phyloP scores from a whole-genome alignment of 2,888 invertebrate genomes.

The Tetramorium bicarinatum region DNA sequence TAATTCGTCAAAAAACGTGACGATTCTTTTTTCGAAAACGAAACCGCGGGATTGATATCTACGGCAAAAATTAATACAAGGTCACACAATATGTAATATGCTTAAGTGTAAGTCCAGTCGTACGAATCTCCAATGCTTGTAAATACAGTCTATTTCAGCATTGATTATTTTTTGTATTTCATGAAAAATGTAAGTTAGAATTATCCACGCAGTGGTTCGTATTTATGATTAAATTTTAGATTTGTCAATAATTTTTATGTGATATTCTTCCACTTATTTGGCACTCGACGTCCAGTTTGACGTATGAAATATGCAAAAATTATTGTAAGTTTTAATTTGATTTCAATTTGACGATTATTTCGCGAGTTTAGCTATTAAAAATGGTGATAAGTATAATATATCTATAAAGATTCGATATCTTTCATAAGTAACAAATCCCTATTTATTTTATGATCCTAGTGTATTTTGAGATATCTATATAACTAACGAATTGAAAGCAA shows the following conservation, averaged over 20 bases:
- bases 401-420: slow-evolving; percentile 49
- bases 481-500: slow-evolving; percentile 76
- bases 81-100: background rate
- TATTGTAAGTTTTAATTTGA: slow-evolving; percentile 12
- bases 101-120: background rate
- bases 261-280: slow-evolving; percentile 2
- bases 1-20: slow-evolving; percentile 1
- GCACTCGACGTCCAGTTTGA: background rate
- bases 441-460: slow-evolving; percentile 62
- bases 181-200: background rate
- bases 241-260: background rate
- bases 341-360: slow-evolving; percentile 4
- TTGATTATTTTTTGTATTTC: background rate
- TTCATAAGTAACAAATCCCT: slow-evolving; percentile 51
- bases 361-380: slow-evolving; percentile 35
- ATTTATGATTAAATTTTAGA: slow-evolving; percentile 10
- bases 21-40: background rate
- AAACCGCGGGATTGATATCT: background rate
- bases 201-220: background rate
- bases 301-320: slow-evolving; percentile 15
- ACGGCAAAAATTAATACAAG: slow-evolving; percentile 20
- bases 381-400: slow-evolving; percentile 24
- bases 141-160: background rate
- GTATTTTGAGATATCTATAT: slow-evolving; percentile 63
- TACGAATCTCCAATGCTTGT: background rate